phyloP scores from a whole-genome alignment of 2,113 vertebrate genomes.

The Tyrannus savana region DNA sequence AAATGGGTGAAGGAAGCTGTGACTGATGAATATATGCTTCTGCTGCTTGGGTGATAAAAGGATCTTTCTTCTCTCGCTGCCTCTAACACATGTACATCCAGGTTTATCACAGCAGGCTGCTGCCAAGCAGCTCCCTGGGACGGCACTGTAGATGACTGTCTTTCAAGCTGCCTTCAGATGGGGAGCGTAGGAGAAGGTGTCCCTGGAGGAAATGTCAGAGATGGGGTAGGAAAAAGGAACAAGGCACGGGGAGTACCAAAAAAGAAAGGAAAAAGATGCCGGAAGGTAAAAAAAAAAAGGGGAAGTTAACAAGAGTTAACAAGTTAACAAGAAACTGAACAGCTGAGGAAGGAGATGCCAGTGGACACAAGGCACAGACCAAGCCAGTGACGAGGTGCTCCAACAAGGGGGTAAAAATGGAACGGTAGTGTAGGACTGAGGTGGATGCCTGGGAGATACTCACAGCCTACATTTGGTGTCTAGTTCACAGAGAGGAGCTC shows the following conservation, averaged over 20 bases:
- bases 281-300: not conserved
- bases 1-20: not conserved
- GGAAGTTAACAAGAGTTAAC: not conserved
- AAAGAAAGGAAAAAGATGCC: not conserved
- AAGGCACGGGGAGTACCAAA: not conserved
- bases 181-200: not conserved
- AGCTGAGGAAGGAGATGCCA: not conserved
- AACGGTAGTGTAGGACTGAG: not conserved
- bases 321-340: not conserved
- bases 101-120: not conserved
- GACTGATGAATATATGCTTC: not conserved
- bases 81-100: not conserved
- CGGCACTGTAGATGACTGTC: rapidly evolving
- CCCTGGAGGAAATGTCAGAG: not conserved
- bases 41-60: not conserved
- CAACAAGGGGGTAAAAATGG: not conserved
- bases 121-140: not conserved
- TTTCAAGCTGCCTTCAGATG: not conserved
- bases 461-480: not conserved
- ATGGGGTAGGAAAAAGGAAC: not conserved
- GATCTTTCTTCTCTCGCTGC: not conserved
- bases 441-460: not conserved
- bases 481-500: not conserved
- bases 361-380: not conserved
- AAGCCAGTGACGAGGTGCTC: not conserved